phyloP scores from a whole-genome alignment of 2,797 vertebrate species.

The Ciconia nigra region DNA sequence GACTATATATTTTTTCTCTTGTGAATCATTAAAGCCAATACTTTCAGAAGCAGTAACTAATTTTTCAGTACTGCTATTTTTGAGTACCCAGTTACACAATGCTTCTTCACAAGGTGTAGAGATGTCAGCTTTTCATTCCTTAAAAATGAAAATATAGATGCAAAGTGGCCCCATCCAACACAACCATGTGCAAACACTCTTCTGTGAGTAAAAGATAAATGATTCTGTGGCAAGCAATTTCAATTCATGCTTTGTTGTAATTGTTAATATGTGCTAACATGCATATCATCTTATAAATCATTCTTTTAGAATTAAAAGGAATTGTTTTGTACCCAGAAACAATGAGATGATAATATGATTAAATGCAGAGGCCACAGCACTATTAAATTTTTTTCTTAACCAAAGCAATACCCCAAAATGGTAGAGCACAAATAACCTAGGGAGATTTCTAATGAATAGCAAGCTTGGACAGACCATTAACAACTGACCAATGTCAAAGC shows the following conservation, averaged over 20 bases:
- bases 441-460: neutral
- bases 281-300: constrained; percentile 52
- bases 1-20: neutral
- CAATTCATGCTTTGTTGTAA: constrained; percentile 36
- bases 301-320: constrained; percentile 45
- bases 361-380: neutral
- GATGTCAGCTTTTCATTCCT: neutral
- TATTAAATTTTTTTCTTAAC: neutral
- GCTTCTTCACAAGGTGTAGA: neutral
- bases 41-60: neutral
- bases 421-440: neutral
- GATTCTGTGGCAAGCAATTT: constrained; percentile 3
- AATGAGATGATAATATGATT: neutral
- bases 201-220: constrained; percentile 45
- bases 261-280: constrained; percentile 42
- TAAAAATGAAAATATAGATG: neutral
- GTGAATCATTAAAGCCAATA: neutral
- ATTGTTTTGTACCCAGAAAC: constrained; percentile 13
- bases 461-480: neutral
- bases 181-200: neutral
- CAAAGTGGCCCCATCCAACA: neutral
- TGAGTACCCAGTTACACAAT: neutral
- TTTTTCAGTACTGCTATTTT: neutral
- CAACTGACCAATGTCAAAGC: neutral
- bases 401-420: neutral